A percentile compares a stretch with the other conserved stretches of the same genome.
Evolutionary conservation across 1,140 invertebrate species (phyloP).

Genomic region (Dendrolimus punctatus): DNA sequence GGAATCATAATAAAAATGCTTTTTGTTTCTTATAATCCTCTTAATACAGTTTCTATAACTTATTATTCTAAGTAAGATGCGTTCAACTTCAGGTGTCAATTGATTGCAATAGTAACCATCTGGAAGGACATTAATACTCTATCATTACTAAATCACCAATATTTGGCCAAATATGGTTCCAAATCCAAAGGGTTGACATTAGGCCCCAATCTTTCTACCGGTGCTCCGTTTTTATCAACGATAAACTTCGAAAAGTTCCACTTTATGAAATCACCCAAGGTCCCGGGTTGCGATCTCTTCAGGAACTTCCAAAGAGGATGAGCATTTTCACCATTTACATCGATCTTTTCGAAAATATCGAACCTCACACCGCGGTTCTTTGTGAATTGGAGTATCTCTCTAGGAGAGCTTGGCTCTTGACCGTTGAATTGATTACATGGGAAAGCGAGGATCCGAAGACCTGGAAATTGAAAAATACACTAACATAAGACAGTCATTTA

Average conservation of each 20-base stretch:
- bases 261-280: constrained; percentile 87
- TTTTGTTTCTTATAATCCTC: too few species aligned
- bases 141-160: constrained; percentile 26
- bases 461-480: constrained; percentile 3
- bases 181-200: constrained; percentile 77
- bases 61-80: too few species aligned
- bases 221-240: constrained; percentile 88
- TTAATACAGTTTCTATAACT: too few species aligned
- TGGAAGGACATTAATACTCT: too few species aligned
- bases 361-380: constrained; percentile 82
- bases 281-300: constrained; percentile 76
- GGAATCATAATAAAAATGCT: too few species aligned
- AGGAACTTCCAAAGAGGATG: constrained; percentile 89
- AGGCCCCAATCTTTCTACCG: constrained; percentile 87
- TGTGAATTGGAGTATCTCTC: constrained; percentile 83
- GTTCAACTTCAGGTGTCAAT: too few species aligned
- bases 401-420: constrained; percentile 83
- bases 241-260: constrained; percentile 99
- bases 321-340: constrained; percentile 91
- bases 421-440: constrained; percentile 94
- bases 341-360: constrained; percentile 84
- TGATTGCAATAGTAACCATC: too few species aligned
- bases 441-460: constrained; percentile 88
- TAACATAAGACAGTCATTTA: too few species aligned
- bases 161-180: constrained; percentile 40